These are phyloP conservation scores for Erpobdella octoculata DNA, from an alignment of 2,888 invertebrate genomes.

Conservation along the genomic window DNA sequence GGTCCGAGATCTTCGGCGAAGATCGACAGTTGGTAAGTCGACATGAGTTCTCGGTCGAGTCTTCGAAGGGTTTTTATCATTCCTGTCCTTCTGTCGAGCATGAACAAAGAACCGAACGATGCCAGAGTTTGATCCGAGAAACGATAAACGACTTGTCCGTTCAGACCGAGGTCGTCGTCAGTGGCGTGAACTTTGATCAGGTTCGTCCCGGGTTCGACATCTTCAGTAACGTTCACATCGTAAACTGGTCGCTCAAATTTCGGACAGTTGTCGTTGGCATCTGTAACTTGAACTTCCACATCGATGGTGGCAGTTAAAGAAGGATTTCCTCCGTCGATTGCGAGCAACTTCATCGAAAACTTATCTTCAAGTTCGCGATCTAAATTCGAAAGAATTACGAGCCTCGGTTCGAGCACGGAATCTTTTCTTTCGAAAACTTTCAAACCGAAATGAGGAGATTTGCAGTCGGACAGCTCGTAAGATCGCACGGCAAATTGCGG, in stretches of 20 bases:
- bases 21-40: conserved; percentile 33
- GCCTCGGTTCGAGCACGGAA: conserved; percentile 46
- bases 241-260: conserved; percentile 33
- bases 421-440: conserved; percentile 28
- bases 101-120: conserved; percentile 32
- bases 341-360: conserved; percentile 67
- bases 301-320: conserved; percentile 31
- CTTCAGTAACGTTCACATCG: conserved; percentile 33
- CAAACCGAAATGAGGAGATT: conserved; percentile 9
- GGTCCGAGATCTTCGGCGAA: conserved; percentile 34
- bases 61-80: conserved; percentile 30
- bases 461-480: conserved; percentile 23
- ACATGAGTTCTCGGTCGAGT: conserved; percentile 32
- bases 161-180: conserved; percentile 34
- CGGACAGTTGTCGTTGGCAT: conserved; percentile 37
- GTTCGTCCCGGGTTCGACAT: conserved; percentile 25
- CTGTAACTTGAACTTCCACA: conserved; percentile 34
- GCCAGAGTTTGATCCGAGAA: conserved; percentile 29
- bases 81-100: conserved; percentile 30
- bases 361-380: conserved; percentile 35
- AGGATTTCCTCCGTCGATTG: conserved; percentile 73
- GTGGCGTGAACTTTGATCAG: conserved; percentile 32
- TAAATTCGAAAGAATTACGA: conserved; percentile 33
- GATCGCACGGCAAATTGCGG: conserved; percentile 22
- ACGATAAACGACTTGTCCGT: conserved; percentile 35